A percentile compares a stretch with the other conserved stretches of the same genome.
Evolutionary conservation across 2,113 vertebrate species (phyloP).

Genomic region (Solea solea): DNA sequence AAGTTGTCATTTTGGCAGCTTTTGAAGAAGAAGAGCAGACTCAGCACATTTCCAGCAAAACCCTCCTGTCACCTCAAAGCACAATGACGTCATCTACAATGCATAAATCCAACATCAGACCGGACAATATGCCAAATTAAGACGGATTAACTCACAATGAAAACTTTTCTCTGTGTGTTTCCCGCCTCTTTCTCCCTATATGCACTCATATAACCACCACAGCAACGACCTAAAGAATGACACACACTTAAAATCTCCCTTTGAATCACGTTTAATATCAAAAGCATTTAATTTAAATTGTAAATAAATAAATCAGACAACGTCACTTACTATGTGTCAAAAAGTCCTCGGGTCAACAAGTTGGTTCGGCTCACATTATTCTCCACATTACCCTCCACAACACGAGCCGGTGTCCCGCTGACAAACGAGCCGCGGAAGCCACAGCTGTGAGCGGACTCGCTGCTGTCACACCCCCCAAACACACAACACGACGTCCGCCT

Average conservation of each 20-base stretch:
- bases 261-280: background rate
- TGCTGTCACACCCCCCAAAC: too few species aligned
- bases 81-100: slow-evolving; percentile 88
- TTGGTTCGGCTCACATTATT: too few species aligned
- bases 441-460: background rate
- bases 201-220: background rate
- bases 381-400: slow-evolving; percentile 12
- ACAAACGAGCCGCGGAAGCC: background rate
- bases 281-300: background rate
- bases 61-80: slow-evolving; percentile 81
- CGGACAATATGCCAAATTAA: slow-evolving; percentile 43
- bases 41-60: slow-evolving; percentile 81
- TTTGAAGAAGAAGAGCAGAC: slow-evolving; percentile 62
- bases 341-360: slow-evolving; percentile 42
- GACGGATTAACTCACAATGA: slow-evolving; percentile 38
- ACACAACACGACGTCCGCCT: too few species aligned
- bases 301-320: background rate
- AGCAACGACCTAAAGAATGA: background rate
- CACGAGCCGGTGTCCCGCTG: slow-evolving; percentile 25
- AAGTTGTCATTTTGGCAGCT: slow-evolving; percentile 37
- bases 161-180: slow-evolving; percentile 4
- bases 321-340: slow-evolving; percentile 28
- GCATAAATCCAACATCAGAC: slow-evolving; percentile 62
- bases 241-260: slow-evolving; percentile 14
- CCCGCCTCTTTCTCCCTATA: slow-evolving; percentile 5